Evolutionary conservation across 1,140 invertebrate species (phyloP).

Genomic region (Saccostrea cuccullata): DNA sequence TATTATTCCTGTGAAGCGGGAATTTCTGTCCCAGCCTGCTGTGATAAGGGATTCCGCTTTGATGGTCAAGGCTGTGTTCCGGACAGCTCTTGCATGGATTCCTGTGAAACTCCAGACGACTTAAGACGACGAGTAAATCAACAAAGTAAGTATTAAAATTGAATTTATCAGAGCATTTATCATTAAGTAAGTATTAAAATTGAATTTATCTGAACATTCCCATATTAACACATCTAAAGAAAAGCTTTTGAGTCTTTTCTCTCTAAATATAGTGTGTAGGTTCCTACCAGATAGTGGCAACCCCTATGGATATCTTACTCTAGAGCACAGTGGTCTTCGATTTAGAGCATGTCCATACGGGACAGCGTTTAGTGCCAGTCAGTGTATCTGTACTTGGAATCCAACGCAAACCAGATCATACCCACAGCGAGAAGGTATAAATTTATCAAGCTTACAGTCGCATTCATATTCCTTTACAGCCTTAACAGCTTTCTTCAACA

Average conservation of each 20-base stretch:
- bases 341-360: slow-evolving; percentile 45
- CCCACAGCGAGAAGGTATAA: slow-evolving; percentile 10
- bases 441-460: too few relatives aligned
- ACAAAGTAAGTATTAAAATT: slow-evolving; percentile 9
- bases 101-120: slow-evolving; percentile 40
- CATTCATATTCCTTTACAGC: too few relatives aligned
- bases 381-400: slow-evolving; percentile 41
- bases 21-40: slow-evolving; percentile 43
- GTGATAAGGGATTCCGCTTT: slow-evolving; percentile 43
- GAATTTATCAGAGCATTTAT: neutral
- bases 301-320: slow-evolving; percentile 26
- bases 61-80: slow-evolving; percentile 10
- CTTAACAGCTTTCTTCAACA: too few relatives aligned
- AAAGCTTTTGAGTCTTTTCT: neutral
- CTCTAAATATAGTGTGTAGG: slow-evolving; percentile 36
- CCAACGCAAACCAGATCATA: neutral
- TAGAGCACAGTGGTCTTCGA: slow-evolving; percentile 44
- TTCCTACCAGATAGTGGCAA: slow-evolving; percentile 44
- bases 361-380: slow-evolving; percentile 37
- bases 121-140: neutral
- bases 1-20: slow-evolving; percentile 39
- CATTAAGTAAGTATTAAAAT: too few relatives aligned
- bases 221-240: too few relatives aligned
- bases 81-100: slow-evolving; percentile 41
- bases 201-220: too few relatives aligned